Conservation (phyloP, 2,113 vertebrate species). For the Ancistrus triradiatus region DNA sequence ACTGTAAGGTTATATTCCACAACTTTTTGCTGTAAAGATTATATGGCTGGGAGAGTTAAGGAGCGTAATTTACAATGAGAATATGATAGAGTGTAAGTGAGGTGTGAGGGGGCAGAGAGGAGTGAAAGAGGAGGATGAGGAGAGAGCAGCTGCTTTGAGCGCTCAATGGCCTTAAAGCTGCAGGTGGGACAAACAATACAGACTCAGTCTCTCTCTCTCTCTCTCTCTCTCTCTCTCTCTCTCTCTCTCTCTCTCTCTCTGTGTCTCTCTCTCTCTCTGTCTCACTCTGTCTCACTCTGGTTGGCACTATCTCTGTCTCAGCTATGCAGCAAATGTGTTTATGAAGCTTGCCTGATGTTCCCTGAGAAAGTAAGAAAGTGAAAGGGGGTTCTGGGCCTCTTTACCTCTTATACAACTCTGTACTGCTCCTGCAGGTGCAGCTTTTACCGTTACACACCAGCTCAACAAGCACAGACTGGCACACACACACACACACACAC, state of each 20-base stretch:
- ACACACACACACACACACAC: constrained; percentile 1
- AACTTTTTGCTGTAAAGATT: no score
- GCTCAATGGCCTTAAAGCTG: constrained; percentile 33
- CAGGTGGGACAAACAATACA: constrained; percentile 47
- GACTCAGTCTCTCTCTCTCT: constrained; percentile 33
- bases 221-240: constrained; percentile 23
- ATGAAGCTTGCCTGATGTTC: constrained; percentile 20
- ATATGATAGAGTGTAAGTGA: constrained; percentile 1
- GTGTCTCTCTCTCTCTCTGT: constrained; percentile 18
- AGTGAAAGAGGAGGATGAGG: constrained; percentile 23
- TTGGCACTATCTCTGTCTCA: constrained; percentile 37
- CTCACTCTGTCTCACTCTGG: constrained; percentile 11
- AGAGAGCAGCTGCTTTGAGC: constrained; percentile 35
- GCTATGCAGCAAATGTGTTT: constrained; percentile 37
- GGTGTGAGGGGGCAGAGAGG: constrained; percentile 20
- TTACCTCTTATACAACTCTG: no score
- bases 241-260: constrained; percentile 12
- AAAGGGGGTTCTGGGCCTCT: no score
- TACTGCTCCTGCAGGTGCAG: no score
- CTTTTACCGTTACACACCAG: constrained; percentile 16
- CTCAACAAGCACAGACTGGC: constrained; percentile 7
- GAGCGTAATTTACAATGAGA: no score
- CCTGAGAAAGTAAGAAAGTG: background rate
- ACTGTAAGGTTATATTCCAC: no score
- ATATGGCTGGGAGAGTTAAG: no score